Base-by-base conservation (phyloP, 2,888 invertebrate genomes). In the Temnothorax unifasciatus region DNA sequence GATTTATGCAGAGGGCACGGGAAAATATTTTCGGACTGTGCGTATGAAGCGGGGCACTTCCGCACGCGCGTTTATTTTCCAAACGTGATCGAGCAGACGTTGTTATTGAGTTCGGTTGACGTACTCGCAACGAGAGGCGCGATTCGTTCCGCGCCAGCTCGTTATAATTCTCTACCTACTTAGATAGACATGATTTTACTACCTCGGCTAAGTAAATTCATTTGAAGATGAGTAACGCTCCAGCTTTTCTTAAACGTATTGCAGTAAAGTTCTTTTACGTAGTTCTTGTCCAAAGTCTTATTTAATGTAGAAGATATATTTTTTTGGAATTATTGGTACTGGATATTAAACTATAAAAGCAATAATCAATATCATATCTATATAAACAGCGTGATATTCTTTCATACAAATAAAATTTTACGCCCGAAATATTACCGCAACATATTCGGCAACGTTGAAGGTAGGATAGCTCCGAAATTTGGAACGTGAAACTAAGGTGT, bases 11-110 rank as follows among this genome's bases (percentile, higher is more conserved):
- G 29, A 29, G 59, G 25, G 44, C 29, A 41, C 71, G 57, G 44
- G 29, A 83, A 83, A 76, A 77, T 83, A 82, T 69, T 75, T 76
- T 76, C 50, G 15, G 41, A 29, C 47, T 41, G 15, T 57, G 25
- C 81, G 47, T 54, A 64, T 68, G 77, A n/a, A 44, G 59, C 81
- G n/a, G 50, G 5, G 57, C n/a, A 47, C 54, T 75, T 69, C 63
- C 34, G 57, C 79, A 21, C 41, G 41, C 25, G 25, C 59, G 63
- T 84, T 83, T 83, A 81, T 81, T 81, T 81, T 81, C 25, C 71
- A 81, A 81, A 81, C 71, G 74, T 52, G 57, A 83, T 83, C 68
- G 79, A n/a, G 41, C 21, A 52, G 73, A 61, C 66, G 57, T 69
- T 38, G 69, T 74, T 44, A 86, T 83, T 75, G 66, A 79, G 59